Evolutionary conservation across 2,113 vertebrate genomes (phyloP).

Genomic region (Nycticebus coucang): DNA sequence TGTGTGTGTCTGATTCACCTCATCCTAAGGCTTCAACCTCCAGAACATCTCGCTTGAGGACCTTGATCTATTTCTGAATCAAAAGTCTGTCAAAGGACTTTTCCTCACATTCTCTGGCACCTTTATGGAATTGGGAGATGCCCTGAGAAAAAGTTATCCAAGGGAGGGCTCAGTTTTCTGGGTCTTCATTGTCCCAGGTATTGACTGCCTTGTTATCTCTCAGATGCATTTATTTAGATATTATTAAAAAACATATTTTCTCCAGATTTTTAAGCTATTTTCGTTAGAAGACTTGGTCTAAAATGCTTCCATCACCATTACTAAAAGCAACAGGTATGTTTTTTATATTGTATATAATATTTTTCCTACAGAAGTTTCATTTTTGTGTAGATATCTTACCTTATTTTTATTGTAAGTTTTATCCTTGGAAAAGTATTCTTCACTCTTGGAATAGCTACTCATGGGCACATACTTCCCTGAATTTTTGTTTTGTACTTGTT

Average conservation of each 20-base stretch:
- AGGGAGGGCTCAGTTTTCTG: not conserved
- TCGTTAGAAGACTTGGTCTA: not conserved
- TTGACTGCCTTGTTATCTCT: not conserved
- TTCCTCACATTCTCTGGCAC: not conserved
- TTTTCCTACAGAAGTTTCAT: not conserved
- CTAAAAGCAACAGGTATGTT: not conserved
- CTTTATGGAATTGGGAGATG: not conserved
- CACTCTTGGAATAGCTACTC: not conserved
- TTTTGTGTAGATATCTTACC: not conserved
- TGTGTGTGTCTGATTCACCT: not conserved
- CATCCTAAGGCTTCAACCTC: not conserved
- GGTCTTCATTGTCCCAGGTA: not conserved
- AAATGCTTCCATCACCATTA: not conserved
- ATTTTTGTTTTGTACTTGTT: not conserved
- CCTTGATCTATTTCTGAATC: not conserved
- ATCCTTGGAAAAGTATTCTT: not conserved
- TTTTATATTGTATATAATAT: not conserved
- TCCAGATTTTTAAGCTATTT: not conserved
- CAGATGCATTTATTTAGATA: not conserved
- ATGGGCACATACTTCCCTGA: not conserved
- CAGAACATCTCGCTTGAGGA: not conserved
- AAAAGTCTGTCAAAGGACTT: not conserved
- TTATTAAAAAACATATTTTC: not conserved
- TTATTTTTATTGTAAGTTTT: not conserved
- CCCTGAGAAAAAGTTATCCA: not conserved